Conservation (phyloP, 1,140 invertebrate genomes). For the Heliconius melpomene region DNA sequence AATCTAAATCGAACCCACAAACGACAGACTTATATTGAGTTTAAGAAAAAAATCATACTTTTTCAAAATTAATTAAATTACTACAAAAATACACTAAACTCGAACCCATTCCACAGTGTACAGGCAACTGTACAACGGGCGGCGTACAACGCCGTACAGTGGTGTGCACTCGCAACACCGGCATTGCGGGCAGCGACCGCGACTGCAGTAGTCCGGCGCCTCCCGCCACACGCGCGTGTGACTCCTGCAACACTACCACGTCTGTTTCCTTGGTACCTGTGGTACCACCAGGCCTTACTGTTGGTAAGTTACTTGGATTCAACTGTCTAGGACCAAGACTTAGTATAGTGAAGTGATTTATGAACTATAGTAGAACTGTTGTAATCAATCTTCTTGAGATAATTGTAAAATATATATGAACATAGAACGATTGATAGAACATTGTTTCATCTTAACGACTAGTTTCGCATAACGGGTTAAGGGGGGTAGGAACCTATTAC, state of each 20-base stretch:
- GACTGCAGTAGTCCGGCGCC: constrained; percentile 40
- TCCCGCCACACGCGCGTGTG: constrained; percentile 29
- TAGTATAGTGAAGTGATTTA: not conserved
- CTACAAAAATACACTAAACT: not conserved
- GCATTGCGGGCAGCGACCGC: constrained; percentile 35
- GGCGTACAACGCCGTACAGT: constrained; percentile 61
- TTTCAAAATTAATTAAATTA: too few relatives aligned
- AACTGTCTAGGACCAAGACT: not conserved
- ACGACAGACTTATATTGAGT: too few relatives aligned
- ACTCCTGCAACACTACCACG: constrained; percentile 33
- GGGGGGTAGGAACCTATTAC: too few relatives aligned
- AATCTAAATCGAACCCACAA: too few relatives aligned
- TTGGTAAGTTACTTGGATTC: constrained; percentile 16
- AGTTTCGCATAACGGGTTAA: too few relatives aligned
- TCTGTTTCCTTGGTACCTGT: not conserved
- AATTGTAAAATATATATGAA: too few relatives aligned
- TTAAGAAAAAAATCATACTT: too few relatives aligned
- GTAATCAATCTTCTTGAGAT: too few relatives aligned
- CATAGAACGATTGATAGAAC: too few relatives aligned
- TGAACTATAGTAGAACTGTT: not conserved
- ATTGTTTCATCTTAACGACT: too few relatives aligned
- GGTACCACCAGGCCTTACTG: constrained; percentile 33
- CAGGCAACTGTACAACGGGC: constrained; percentile 52
- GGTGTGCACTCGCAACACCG: constrained; percentile 47
- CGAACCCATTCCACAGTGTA: constrained; percentile 46